Percentiles rank a stretch among this genome's conserved stretches.
phyloP scores from a whole-genome alignment of 2,113 vertebrate genomes.

The Melanotaenia duboulayi region DNA sequence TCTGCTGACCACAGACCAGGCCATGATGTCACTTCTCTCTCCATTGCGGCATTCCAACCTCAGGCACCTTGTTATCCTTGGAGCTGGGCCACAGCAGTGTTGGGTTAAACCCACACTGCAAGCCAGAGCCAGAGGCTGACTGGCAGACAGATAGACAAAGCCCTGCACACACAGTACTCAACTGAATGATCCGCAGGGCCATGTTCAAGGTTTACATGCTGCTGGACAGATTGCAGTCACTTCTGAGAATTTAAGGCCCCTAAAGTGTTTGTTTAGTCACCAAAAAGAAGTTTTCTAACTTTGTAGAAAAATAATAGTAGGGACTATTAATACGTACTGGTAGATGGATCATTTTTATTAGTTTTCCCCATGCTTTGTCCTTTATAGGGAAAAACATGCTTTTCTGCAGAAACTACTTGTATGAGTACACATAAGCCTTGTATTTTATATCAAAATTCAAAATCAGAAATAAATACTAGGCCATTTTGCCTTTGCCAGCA shows the following conservation, averaged over 20 bases:
- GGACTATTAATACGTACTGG: neutral
- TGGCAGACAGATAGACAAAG: conserved; percentile 52
- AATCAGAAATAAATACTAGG: neutral
- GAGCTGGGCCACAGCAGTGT: conserved; percentile 62
- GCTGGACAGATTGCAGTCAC: conserved; percentile 7
- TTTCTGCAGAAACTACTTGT: neutral
- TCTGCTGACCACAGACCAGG: conserved; percentile 57
- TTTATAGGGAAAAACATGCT: neutral
- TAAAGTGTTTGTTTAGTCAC: neutral
- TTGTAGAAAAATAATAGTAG: neutral
- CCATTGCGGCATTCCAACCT: conserved; percentile 51
- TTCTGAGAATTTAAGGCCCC: neutral
- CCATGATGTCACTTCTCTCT: conserved; percentile 64
- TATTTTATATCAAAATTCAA: neutral
- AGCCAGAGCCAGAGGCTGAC: conserved; percentile 52
- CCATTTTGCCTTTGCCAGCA: neutral
- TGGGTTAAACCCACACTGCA: conserved; percentile 55
- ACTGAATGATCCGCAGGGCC: conserved; percentile 50
- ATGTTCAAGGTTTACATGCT: conserved; percentile 16
- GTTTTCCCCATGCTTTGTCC: neutral
- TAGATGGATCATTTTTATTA: conserved; percentile 4
- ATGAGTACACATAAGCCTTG: neutral
- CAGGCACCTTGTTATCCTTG: conserved; percentile 78
- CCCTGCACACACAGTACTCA: conserved; percentile 35
- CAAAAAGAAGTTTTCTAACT: neutral